phyloP scores from a whole-genome alignment of 2,113 vertebrate genomes.

The Chitala chitala region DNA sequence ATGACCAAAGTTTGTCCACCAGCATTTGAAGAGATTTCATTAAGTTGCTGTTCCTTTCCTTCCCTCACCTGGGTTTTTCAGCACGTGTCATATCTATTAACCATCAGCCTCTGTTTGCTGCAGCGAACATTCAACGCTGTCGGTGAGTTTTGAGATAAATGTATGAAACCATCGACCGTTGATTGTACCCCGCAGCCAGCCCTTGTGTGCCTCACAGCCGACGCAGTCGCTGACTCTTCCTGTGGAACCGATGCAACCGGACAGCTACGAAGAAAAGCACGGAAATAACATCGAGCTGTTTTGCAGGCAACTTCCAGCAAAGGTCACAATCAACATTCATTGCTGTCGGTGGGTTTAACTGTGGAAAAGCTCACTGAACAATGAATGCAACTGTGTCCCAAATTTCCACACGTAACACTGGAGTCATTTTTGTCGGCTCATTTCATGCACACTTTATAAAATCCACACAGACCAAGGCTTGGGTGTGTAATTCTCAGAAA shows the following conservation, averaged over 20 bases:
- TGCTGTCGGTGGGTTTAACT: slow-evolving; percentile 99
- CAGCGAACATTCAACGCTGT: slow-evolving; percentile 98
- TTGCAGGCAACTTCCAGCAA: slow-evolving; percentile 37
- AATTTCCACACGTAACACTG: slow-evolving; percentile 55
- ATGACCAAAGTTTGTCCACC: slow-evolving; percentile 3
- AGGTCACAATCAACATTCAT: slow-evolving; percentile 99
- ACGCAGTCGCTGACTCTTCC: slow-evolving; percentile 28
- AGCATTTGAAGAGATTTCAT: slow-evolving; percentile 4
- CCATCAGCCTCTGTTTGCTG: slow-evolving; percentile 65
- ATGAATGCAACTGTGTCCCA: slow-evolving; percentile 99
- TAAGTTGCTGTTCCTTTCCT: slow-evolving; percentile 17
- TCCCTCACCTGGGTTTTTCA: slow-evolving; percentile 37
- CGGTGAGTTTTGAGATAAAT: slow-evolving; percentile 93
- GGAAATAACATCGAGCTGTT: slow-evolving; percentile 33
- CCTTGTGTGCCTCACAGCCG: slow-evolving; percentile 45
- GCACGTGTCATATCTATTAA: slow-evolving; percentile 50
- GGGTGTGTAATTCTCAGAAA: background rate
- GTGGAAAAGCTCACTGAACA: slow-evolving; percentile 97
- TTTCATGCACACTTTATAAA: too few species aligned
- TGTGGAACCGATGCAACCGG: slow-evolving; percentile 46
- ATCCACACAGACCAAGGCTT: too few species aligned
- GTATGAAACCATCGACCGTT: slow-evolving; percentile 99
- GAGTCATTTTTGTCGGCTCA: background rate
- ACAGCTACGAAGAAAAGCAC: slow-evolving; percentile 32
- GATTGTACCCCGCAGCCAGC: slow-evolving; percentile 95